Evolutionary conservation across 92 coral and sea anemone genomes (phyloP).

Genomic region (Zoanthus solanderi): DNA sequence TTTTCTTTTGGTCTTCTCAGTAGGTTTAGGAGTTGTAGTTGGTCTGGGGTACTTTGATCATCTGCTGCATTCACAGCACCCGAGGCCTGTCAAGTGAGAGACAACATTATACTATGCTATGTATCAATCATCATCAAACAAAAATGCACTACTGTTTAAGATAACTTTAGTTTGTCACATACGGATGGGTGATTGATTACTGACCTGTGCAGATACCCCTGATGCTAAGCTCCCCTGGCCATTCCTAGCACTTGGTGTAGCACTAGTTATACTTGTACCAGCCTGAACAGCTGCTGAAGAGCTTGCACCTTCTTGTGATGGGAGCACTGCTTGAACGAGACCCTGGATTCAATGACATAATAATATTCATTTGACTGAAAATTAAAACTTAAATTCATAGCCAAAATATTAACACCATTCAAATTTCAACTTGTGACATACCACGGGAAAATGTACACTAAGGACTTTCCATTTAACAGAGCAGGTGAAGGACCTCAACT

Average conservation of each 20-base stretch:
- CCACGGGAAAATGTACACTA: too few species aligned
- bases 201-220: constrained; percentile 71
- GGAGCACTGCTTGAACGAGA: constrained; percentile 20
- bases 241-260: constrained; percentile 66
- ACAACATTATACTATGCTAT: neutral
- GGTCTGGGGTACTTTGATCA: constrained; percentile 70
- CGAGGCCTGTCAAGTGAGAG: neutral
- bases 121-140: neutral
- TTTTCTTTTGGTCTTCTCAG: constrained; percentile 81
- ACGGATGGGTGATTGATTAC: neutral
- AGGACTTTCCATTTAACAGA: too few species aligned
- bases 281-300: neutral
- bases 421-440: too few species aligned
- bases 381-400: too few species aligned
- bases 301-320: constrained; percentile 17
- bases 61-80: constrained; percentile 42
- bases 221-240: constrained; percentile 73
- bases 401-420: too few species aligned
- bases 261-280: constrained; percentile 57
- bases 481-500: too few species aligned
- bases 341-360: neutral
- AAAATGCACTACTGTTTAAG: neutral
- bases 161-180: neutral
- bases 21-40: constrained; percentile 76
- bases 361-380: neutral